Evolutionary conservation across 2,888 invertebrate species (phyloP), one percentile per base, ranked within the genome.

Genomic region (Sycophila texana): DNA sequence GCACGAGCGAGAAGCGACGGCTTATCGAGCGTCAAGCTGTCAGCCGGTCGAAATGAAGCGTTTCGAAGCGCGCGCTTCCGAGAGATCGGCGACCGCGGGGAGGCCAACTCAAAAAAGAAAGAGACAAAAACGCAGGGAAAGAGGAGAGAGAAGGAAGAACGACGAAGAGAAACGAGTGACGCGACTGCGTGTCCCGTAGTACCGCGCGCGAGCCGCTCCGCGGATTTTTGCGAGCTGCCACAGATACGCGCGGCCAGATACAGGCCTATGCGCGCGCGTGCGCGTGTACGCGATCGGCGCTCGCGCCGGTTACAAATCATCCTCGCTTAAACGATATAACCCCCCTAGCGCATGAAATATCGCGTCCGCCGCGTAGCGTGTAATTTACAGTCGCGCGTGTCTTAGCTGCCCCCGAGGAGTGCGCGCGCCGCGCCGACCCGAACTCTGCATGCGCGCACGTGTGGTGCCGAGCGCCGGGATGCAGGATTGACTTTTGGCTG

Each of bases 251-350:
- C 26, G 26, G 60, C 5, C 14, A 16, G 14, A 60, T 60, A 14
- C 26, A 18, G 14, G 57, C 26, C 26, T 1, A 3, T 10, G 58
- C 13, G 22, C 22, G 14, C 16, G 60, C 4, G 14, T 14, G 22
- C 22, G 14, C 16, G 60, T 14, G 14, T 14, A 57, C 26, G 47
- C 16, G 22, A n/a, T 51, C 22, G 67, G 58, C 75, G 49, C 49
- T 16, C 60, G 58, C 75, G 49, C 49, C 74, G 63, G 82, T 78
- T 68, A 78, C 80, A 82, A 82, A 82, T 82, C 82, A 82, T 75
- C 70, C 47, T 18, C 39, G 63, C 74, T 26, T 82, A 80, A 78
- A 82, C 80, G 73, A 81, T 79, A 81, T 81, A 68, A 63, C 66
- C 20, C 49, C 39, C 39, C 39, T 39, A 39, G 39, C 39, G 39